Evolutionary conservation across 2,888 invertebrate genomes (phyloP).

Genomic region (Synanthedon formicaeformis): DNA sequence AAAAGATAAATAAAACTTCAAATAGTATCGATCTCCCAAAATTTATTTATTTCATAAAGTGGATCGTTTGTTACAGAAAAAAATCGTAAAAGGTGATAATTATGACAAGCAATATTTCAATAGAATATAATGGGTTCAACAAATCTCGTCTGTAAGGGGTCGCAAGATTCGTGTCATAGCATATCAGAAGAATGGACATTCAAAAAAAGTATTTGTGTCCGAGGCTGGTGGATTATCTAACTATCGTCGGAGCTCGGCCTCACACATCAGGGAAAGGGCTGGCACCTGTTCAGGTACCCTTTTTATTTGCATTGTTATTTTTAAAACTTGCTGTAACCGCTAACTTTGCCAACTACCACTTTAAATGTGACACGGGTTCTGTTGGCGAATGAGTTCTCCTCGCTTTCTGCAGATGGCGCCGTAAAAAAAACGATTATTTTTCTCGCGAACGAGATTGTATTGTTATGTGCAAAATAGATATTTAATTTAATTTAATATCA

Average conservation of each 20-base stretch:
- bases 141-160: slow-evolving; percentile 23
- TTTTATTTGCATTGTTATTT: neutral
- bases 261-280: slow-evolving; percentile 73
- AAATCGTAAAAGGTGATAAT: slow-evolving; percentile 38
- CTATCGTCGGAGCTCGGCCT: slow-evolving; percentile 93
- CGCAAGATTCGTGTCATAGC: slow-evolving; percentile 11
- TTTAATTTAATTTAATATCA: no score
- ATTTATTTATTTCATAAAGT: no score
- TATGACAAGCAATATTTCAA: slow-evolving; percentile 63
- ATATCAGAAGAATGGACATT: slow-evolving; percentile 56
- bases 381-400: no score
- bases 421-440: no score
- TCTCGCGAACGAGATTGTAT: no score
- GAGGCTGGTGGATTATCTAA: slow-evolving; percentile 93
- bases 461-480: no score
- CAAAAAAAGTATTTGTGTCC: slow-evolving; percentile 88
- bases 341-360: no score
- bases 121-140: slow-evolving; percentile 47
- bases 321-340: no score
- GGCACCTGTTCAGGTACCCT: slow-evolving; percentile 81
- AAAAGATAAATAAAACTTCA: no score
- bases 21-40: no score
- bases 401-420: no score
- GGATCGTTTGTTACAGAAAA: neutral
- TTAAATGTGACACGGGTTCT: no score